Evolutionary conservation across 1,140 invertebrate species (phyloP).

Genomic region (Heterodera schachtii): DNA sequence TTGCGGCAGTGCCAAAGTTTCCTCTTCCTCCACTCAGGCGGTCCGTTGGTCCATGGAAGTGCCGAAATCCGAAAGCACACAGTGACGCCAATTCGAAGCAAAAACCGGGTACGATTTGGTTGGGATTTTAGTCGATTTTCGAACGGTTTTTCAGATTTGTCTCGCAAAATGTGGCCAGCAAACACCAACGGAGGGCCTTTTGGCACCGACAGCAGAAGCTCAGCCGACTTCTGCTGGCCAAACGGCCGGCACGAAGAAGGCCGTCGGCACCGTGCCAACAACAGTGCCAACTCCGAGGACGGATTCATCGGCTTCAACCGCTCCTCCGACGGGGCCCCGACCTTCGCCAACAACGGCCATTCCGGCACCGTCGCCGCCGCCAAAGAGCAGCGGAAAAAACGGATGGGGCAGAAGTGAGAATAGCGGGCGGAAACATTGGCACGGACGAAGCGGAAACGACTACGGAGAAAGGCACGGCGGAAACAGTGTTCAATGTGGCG

Average conservation of each 20-base stretch:
- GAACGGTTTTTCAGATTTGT: constrained; percentile 34
- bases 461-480: not conserved
- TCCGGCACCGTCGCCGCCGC: constrained; percentile 1
- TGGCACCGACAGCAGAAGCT: constrained; percentile 20
- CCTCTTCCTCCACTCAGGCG: constrained; percentile 58
- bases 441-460: not conserved
- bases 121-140: not conserved
- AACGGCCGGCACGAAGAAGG: not conserved
- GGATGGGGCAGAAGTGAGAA: constrained; percentile 2
- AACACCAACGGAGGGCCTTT: constrained; percentile 5
- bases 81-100: constrained; percentile 51
- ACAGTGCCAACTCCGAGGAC: not conserved
- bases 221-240: not conserved
- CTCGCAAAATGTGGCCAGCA: constrained; percentile 37
- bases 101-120: constrained; percentile 23
- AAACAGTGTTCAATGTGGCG: constrained; percentile 18
- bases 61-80: constrained; percentile 59
- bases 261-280: too few species aligned
- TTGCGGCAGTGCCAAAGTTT: constrained; percentile 57
- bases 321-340: not conserved
- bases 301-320: not conserved
- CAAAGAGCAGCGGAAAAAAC: constrained; percentile 5
- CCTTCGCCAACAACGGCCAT: constrained; percentile 16
- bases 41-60: constrained; percentile 46
- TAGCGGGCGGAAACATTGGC: constrained; percentile 10